Percentiles rank a stretch among this genome's conserved stretches.
Evolutionary conservation across 2,888 invertebrate species (phyloP).

Genomic region (Macrophya alboannulata): DNA sequence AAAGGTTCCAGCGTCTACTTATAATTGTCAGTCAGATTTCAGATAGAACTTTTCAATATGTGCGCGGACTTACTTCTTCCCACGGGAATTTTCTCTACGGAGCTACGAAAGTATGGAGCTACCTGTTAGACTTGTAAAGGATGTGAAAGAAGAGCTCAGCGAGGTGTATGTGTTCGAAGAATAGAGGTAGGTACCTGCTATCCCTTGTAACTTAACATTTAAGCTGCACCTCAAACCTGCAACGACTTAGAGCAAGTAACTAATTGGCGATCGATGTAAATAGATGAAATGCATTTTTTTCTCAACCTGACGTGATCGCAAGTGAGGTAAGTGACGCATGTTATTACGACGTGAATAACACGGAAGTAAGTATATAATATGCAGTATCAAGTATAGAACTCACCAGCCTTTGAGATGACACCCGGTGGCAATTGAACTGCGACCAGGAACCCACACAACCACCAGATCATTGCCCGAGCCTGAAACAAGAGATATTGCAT

Average conservation of each 20-base stretch:
- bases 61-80: background rate
- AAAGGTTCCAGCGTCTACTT: background rate
- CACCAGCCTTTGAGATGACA: slow-evolving; percentile 74
- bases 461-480: slow-evolving; percentile 69
- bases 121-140: slow-evolving; percentile 15
- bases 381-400: slow-evolving; percentile 61
- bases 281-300: background rate
- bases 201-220: slow-evolving; percentile 13
- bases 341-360: background rate
- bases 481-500: slow-evolving; percentile 66
- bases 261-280: slow-evolving; percentile 65
- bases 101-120: background rate
- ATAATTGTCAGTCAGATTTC: background rate
- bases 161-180: background rate
- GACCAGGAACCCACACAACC: slow-evolving; percentile 71
- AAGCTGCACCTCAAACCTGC: slow-evolving; percentile 17
- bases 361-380: background rate
- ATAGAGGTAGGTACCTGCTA: background rate
- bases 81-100: slow-evolving; percentile 16
- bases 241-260: slow-evolving; percentile 55
- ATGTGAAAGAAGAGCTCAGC: slow-evolving; percentile 18
- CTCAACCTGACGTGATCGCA: background rate
- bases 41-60: background rate
- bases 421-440: slow-evolving; percentile 68
- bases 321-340: background rate